These are phyloP conservation scores for Leptopterna dolabrata DNA, from an alignment of 2,888 invertebrate genomes.

Conservation along the genomic window DNA sequence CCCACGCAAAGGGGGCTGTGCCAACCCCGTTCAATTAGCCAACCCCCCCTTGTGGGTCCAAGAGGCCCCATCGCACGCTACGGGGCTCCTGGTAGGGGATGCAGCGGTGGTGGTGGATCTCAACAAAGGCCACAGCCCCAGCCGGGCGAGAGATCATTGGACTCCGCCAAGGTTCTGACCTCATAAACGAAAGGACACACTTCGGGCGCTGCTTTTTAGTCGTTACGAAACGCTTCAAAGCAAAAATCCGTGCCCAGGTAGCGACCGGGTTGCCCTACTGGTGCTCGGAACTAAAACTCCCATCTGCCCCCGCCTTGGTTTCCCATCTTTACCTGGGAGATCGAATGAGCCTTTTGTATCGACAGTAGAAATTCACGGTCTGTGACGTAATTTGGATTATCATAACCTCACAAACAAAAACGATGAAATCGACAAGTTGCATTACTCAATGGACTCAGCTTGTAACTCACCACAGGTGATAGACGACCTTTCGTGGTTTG, in stretches of 20 bases:
- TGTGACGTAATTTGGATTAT: too few species aligned
- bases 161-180: slow-evolving; percentile 41
- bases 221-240: slow-evolving; percentile 19
- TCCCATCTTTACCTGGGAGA: neutral
- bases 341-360: neutral
- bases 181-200: slow-evolving; percentile 40
- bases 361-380: too few species aligned
- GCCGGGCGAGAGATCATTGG: neutral
- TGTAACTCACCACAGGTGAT: too few species aligned
- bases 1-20: neutral
- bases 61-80: neutral
- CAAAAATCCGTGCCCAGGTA: slow-evolving; percentile 24
- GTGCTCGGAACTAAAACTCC: neutral
- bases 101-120: neutral
- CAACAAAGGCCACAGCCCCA: neutral
- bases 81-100: neutral
- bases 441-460: too few species aligned
- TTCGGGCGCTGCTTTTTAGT: neutral
- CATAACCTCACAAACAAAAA: too few species aligned
- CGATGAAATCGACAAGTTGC: too few species aligned
- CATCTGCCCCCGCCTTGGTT: neutral
- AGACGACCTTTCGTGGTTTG: too few species aligned
- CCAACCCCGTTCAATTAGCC: neutral
- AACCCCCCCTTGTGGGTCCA: neutral
- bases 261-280: neutral